Evolutionary conservation across 2,797 vertebrate species (phyloP).

Genomic region (Acanthurus leucopareius): DNA sequence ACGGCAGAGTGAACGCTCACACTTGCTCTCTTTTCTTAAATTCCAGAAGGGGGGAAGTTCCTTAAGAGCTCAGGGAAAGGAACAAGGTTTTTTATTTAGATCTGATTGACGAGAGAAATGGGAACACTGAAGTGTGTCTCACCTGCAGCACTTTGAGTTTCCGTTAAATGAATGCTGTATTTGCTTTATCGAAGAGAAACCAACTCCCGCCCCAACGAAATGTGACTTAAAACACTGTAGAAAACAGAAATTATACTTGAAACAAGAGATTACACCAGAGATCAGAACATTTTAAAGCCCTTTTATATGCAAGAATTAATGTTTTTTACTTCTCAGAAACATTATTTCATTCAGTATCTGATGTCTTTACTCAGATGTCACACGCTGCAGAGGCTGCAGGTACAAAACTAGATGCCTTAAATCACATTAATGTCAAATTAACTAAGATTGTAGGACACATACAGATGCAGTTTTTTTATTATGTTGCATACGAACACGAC

Average conservation of each 20-base stretch:
- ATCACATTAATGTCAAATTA: not conserved
- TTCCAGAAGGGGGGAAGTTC: conserved; percentile 28
- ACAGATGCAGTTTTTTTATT: conserved; percentile 19
- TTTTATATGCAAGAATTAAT: conserved; percentile 41
- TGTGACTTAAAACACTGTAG: conserved; percentile 64
- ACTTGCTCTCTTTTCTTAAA: conserved; percentile 24
- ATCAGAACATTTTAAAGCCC: conserved; percentile 39
- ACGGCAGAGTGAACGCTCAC: conserved; percentile 24
- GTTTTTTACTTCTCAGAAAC: not conserved
- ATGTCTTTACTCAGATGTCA: conserved; percentile 15
- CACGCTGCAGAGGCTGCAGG: conserved; percentile 19
- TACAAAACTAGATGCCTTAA: conserved; percentile 65
- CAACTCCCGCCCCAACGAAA: conserved; percentile 48
- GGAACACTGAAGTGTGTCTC: conserved; percentile 4
- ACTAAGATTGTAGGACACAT: conserved; percentile 6
- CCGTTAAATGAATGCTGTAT: conserved; percentile 11
- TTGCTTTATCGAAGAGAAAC: conserved; percentile 41
- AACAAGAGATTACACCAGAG: conserved; percentile 26
- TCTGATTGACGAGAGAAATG: conserved; percentile 22
- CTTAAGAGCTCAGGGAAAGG: conserved; percentile 59
- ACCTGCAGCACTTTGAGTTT: conserved; percentile 20
- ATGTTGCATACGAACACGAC: not conserved
- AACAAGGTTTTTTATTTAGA: conserved; percentile 24
- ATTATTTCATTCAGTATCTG: conserved; percentile 1
- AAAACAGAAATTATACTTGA: conserved; percentile 67